Conservation (phyloP, 2,888 invertebrate species). For the Caenorhabditis sp. region DNA sequence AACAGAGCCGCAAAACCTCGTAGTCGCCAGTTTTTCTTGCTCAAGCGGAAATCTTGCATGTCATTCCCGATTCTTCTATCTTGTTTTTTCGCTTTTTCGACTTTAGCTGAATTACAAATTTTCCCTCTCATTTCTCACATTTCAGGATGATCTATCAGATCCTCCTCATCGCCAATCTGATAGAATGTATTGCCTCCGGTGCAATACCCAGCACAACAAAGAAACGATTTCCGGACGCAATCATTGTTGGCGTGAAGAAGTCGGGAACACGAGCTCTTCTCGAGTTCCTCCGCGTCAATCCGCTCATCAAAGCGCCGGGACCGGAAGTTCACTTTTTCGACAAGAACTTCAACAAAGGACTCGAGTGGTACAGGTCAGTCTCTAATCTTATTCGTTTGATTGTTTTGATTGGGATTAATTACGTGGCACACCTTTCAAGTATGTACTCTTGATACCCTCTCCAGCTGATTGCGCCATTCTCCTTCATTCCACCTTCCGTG, state of each 20-base stretch:
- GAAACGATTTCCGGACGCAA: constrained; percentile 86
- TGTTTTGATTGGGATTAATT: constrained; percentile 56
- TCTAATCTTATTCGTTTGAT: no score
- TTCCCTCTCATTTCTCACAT: neutral
- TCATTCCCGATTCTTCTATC: constrained; percentile 31
- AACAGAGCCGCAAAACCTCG: constrained; percentile 1
- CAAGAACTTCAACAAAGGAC: constrained; percentile 90
- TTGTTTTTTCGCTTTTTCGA: constrained; percentile 15
- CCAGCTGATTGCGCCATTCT: constrained; percentile 51
- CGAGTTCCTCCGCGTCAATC: constrained; percentile 93
- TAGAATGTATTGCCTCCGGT: neutral
- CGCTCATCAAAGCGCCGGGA: constrained; percentile 89
- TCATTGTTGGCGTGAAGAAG: constrained; percentile 95
- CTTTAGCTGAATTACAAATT: constrained; percentile 10
- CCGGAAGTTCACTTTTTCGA: constrained; percentile 98
- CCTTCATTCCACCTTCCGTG: constrained; percentile 33
- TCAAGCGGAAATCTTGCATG: constrained; percentile 56
- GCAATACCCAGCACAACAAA: constrained; percentile 25
- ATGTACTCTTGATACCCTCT: constrained; percentile 34
- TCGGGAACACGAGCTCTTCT: constrained; percentile 89
- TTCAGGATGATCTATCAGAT: constrained; percentile 52
- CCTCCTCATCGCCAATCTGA: constrained; percentile 26
- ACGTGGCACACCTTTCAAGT: constrained; percentile 46
- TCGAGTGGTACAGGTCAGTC: constrained; percentile 89
- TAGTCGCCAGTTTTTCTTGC: constrained; percentile 27